Base-by-base conservation (phyloP, 53 echinoderm and acorn worm species). In the Henricia sp. region DNA sequence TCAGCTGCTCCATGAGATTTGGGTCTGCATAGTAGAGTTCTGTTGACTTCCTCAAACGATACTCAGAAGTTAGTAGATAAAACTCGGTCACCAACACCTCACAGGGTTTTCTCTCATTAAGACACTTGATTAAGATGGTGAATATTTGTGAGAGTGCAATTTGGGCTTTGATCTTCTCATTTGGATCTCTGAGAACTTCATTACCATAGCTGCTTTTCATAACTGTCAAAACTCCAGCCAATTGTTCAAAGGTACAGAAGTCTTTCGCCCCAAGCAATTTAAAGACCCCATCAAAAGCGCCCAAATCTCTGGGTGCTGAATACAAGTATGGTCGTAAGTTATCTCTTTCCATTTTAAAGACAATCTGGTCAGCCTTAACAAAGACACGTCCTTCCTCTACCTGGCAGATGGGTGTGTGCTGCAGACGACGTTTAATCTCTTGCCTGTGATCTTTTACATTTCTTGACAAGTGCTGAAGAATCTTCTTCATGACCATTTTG, bases 341-440 rank as follows among this genome's bases (percentile, higher is more conserved):
- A 3, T 14, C 37, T 29, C 26, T 52, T 34, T 51, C 24, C 3
- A 8, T 3, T 20, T 67, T 21, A 3, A 82, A 72, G 16, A 82
- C 83, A 21, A 88, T n/a, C 34, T 83, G 70, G 29, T 52, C 70
- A 39, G 88, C 88, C 19, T 37, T 58, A 3, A 88, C 83, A 34
- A 88, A 72, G 10, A 88, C 65, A 38, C 12, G 17, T 19, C 86
- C 68, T 9, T 30, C 0, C 6, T 68, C 68, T 8, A 86, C 86
- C 14, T 37, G 66, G 55, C 75, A 86, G 19, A 86, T 27, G 0
- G 86, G 76, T 14, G 68, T 76, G 38, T 86, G 33, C 35, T 21
- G 19, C 48, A 74, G 64, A 27, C 29, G 10, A 4, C 28, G 17
- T 26, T 64, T 64, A 16, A 85, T 60, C 3, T 72, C 39, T 8